Evolutionary conservation across 2,797 vertebrate species (phyloP), one percentile per base, ranked within the genome.

Genomic region (Notolepis coatsorum): DNA sequence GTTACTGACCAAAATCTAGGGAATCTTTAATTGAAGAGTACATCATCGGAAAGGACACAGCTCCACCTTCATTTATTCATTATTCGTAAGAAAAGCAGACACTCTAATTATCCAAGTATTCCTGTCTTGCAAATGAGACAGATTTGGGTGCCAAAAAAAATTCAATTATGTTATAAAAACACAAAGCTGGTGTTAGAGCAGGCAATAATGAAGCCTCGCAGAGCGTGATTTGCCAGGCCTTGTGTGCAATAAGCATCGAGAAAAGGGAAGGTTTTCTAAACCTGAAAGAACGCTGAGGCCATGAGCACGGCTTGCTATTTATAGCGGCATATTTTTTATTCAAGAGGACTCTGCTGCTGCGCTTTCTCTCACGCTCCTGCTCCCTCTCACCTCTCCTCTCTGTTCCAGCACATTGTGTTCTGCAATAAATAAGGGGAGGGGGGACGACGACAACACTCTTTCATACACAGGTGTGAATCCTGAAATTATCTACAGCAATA

Each of bases 291-390:
- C 66, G 67, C 74, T 70, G 64, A 89, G 75, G 72, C 83, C 77
- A 82, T 76, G 77, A 89, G 84, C 79, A 89, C 61, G 67, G 67
- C 28, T 59, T 76, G 76, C 90, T 93, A 93, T 94, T 92, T 91
- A 91, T 93, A 93, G 91, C 55, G 9, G 61, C 71, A 65, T 61
- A 86, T 91, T 89, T 89, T 90, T 90, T 90, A 91, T 92, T 92
- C 84, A 89, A 88, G 81, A 90, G 80, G 83, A 85, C 77, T 88
- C 78, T 86, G 87, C 83, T 90, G 80, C 89, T 84, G 73, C 80
- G 61, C 76, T 83, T 80, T 85, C 70, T 78, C 80, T 73, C 72
- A 75, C 20, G 17, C 77, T 81, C 71, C 25, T 69, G 35, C 79
- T 79, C 62, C 65, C 56, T 77, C 73, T 63, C 66, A 42, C 59